Percentiles rank a stretch among this genome's conserved stretches.
phyloP scores from a whole-genome alignment of 2,113 vertebrate genomes.

The Oceanodroma tethys region DNA sequence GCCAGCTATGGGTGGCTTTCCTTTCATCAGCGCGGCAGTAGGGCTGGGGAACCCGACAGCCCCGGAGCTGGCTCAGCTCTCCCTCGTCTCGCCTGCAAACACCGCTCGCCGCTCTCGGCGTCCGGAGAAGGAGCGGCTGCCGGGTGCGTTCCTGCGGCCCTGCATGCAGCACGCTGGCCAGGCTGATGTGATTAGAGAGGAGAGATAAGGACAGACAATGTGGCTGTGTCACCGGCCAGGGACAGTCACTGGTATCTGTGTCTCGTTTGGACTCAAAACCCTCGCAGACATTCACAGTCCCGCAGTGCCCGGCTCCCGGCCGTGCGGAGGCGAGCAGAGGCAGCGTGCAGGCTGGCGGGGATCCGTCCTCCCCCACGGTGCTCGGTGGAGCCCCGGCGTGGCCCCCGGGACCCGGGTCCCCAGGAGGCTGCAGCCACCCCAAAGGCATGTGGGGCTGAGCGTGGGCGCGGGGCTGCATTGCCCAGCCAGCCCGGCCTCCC shows the following conservation, averaged over 20 bases:
- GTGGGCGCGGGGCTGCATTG: not conserved
- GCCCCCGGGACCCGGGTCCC: fast-evolving
- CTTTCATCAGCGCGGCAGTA: not conserved
- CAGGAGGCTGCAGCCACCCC: not conserved
- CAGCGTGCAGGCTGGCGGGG: fast-evolving
- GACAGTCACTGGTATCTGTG: not conserved
- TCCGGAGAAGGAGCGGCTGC: not conserved
- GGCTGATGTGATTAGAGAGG: not conserved
- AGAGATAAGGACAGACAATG: not conserved
- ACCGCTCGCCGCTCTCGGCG: fast-evolving
- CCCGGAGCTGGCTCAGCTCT: not conserved
- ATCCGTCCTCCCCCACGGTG: fast-evolving
- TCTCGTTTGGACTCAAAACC: not conserved
- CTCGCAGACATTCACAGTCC: not conserved
- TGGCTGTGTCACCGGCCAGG: not conserved
- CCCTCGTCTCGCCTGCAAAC: not conserved
- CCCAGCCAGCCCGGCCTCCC: conserved; percentile 9
- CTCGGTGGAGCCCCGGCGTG: fast-evolving
- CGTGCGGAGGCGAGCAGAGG: fast-evolving
- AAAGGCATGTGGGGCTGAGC: not conserved
- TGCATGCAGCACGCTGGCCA: fast-evolving
- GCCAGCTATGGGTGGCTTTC: not conserved
- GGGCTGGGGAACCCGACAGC: not conserved
- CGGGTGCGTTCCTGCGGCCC: not conserved
- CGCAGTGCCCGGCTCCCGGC: fast-evolving